phyloP scores from a whole-genome alignment of 2,113 vertebrate genomes.

The Naja naja region DNA sequence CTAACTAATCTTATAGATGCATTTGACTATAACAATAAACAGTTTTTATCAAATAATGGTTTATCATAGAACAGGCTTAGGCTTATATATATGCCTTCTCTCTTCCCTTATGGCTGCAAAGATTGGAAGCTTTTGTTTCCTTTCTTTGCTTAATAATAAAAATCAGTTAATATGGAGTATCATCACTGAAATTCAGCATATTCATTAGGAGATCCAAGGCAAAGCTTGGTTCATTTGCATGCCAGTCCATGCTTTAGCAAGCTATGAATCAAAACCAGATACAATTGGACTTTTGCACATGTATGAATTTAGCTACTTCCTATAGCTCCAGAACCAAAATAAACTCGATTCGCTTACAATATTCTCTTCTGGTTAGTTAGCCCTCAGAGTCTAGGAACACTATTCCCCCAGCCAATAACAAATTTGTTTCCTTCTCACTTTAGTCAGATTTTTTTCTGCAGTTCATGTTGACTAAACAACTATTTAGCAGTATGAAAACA shows the following conservation, averaged over 20 bases:
- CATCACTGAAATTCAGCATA: not conserved
- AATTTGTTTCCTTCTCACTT: not conserved
- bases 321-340: not conserved
- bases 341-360: not conserved
- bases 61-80: not conserved
- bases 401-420: not conserved
- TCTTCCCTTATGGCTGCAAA: not conserved
- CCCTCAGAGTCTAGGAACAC: not conserved
- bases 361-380: not conserved
- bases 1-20: not conserved
- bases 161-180: not conserved
- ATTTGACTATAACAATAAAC: not conserved
- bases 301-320: not conserved
- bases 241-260: not conserved
- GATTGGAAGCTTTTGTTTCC: not conserved
- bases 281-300: not conserved
- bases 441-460: not conserved
- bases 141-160: not conserved
- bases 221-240: not conserved
- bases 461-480: not conserved
- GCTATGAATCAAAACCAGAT: not conserved
- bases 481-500: not conserved
- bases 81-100: not conserved
- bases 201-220: not conserved
- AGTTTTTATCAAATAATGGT: not conserved